Conservation (phyloP, 2,888 invertebrate species). For the Peribatodes rhomboidaria region DNA sequence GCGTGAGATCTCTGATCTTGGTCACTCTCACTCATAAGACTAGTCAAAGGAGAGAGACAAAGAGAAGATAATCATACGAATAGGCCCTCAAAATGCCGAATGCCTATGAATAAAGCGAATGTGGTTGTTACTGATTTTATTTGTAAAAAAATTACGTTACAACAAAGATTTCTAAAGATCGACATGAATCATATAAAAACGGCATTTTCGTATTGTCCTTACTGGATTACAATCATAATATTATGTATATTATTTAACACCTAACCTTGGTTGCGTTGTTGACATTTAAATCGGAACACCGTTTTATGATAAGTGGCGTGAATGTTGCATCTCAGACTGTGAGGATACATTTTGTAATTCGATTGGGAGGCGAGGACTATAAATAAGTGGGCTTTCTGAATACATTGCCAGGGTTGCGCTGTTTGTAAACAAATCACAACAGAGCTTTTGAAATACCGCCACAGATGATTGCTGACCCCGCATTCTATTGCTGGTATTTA, state of each 20-base stretch:
- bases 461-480: not conserved
- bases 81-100: no score
- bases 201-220: not conserved
- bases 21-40: no score
- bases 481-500: not conserved
- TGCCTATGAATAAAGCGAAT: no score
- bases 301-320: conserved; percentile 2
- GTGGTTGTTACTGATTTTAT: not conserved
- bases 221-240: not conserved
- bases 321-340: not conserved
- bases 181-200: not conserved
- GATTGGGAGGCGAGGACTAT: conserved; percentile 2
- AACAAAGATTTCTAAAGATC: not conserved
- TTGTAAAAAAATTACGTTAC: not conserved
- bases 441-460: not conserved
- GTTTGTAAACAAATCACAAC: conserved; percentile 34
- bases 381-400: conserved; percentile 15
- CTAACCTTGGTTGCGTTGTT: not conserved
- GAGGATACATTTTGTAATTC: conserved; percentile 12
- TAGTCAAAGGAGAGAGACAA: no score
- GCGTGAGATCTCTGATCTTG: no score
- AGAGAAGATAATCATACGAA: no score
- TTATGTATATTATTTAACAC: not conserved
- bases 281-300: conserved; percentile 15
- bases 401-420: conserved; percentile 15